phyloP scores from a whole-genome alignment of 2,888 invertebrate species.

The Epirrhoe tristata region DNA sequence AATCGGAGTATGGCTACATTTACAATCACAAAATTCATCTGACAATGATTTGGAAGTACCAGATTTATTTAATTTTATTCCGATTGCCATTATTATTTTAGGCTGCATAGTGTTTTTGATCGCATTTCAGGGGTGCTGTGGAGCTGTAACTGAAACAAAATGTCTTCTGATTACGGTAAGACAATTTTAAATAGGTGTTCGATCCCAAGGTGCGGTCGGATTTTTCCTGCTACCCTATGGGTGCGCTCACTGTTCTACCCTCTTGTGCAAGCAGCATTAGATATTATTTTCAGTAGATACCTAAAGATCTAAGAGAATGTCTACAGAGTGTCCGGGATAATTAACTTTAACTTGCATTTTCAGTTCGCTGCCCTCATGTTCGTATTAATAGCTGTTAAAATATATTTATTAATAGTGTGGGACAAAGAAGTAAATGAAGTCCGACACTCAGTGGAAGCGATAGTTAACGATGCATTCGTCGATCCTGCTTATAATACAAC shows the following conservation, averaged over 20 bases:
- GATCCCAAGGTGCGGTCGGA: too few relatives aligned
- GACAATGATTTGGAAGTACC: slow-evolving; percentile 1
- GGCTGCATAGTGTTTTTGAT: slow-evolving; percentile 15
- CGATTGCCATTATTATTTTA: slow-evolving; percentile 5
- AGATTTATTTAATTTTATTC: not conserved
- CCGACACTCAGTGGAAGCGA: not conserved
- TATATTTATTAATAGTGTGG: slow-evolving; percentile 9
- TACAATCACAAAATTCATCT: not conserved
- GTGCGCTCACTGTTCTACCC: too few relatives aligned
- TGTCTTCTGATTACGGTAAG: slow-evolving; percentile 36
- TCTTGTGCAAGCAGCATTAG: too few relatives aligned
- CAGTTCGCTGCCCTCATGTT: slow-evolving; percentile 13
- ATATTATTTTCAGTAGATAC: not conserved
- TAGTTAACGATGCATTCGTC: slow-evolving; percentile 5
- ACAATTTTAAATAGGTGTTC: not conserved
- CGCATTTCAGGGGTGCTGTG: slow-evolving; percentile 26
- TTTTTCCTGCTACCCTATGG: too few relatives aligned
- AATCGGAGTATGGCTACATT: slow-evolving; percentile 5
- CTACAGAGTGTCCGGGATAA: too few relatives aligned
- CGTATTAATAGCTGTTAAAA: slow-evolving; percentile 6
- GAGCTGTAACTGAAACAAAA: slow-evolving; percentile 44
- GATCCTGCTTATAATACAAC: slow-evolving; percentile 9
- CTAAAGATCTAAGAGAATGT: too few relatives aligned
- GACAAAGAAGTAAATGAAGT: slow-evolving; percentile 1
- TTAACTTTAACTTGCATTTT: not conserved